These are phyloP conservation scores for Lutjanus erythropterus DNA, from an alignment of 2,113 vertebrate species.

Conservation along the genomic window DNA sequence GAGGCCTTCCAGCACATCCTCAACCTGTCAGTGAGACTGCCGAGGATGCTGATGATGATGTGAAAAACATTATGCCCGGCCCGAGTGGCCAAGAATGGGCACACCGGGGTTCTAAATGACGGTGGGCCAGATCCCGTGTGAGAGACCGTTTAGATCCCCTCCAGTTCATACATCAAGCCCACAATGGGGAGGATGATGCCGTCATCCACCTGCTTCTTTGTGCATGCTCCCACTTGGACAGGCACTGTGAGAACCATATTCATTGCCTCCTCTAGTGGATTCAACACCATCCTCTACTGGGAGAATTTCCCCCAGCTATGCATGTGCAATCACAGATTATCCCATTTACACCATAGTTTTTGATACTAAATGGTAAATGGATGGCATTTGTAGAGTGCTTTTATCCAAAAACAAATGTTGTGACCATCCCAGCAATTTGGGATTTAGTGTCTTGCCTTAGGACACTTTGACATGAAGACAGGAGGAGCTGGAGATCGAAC, in stretches of 20 bases:
- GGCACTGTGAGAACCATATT: slow-evolving; percentile 28
- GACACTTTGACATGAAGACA: background rate
- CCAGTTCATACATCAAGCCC: slow-evolving; percentile 51
- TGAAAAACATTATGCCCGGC: slow-evolving; percentile 52
- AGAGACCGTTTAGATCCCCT: slow-evolving; percentile 57
- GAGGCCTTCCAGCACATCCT: slow-evolving; percentile 59
- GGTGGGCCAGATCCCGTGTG: slow-evolving; percentile 53
- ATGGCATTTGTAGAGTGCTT: background rate
- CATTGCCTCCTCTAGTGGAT: slow-evolving; percentile 23
- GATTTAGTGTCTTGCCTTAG: background rate
- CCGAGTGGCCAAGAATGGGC: slow-evolving; percentile 47
- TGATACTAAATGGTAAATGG: slow-evolving; percentile 5
- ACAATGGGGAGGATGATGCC: slow-evolving; percentile 30
- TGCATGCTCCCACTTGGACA: slow-evolving; percentile 43
- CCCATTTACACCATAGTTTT: background rate
- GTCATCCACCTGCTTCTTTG: slow-evolving; percentile 52
- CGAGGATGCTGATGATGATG: slow-evolving; percentile 62
- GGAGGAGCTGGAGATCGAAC: background rate
- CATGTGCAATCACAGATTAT: background rate
- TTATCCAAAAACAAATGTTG: too few species aligned
- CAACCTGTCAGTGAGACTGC: slow-evolving; percentile 56
- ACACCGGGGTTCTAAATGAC: slow-evolving; percentile 53
- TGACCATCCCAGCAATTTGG: background rate
- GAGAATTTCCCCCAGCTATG: background rate
- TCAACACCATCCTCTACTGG: slow-evolving; percentile 22